Percentiles rank a stretch among this genome's conserved stretches.
phyloP scores from a whole-genome alignment of 2,888 invertebrate species.

The Hydraecia micacea region DNA sequence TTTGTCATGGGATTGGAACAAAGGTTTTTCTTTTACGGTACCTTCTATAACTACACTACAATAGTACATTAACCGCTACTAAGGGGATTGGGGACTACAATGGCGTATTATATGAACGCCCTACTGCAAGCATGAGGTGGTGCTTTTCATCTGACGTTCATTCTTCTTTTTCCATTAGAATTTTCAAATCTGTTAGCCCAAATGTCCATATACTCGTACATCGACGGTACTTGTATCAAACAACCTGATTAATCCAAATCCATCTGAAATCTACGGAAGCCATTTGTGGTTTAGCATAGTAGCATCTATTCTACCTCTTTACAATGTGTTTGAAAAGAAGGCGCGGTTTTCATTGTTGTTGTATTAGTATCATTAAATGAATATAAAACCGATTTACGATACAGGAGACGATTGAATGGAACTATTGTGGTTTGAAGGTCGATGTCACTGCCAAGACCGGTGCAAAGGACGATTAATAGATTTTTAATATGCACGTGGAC shows the following conservation, averaged over 20 bases:
- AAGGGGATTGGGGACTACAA: background rate
- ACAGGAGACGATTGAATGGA: slow-evolving; percentile 76
- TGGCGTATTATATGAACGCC: background rate
- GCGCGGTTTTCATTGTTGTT: slow-evolving; percentile 80
- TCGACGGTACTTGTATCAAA: slow-evolving; percentile 13
- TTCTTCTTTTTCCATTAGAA: background rate
- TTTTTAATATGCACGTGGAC: slow-evolving; percentile 49
- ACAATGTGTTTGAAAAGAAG: slow-evolving; percentile 77
- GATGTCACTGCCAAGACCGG: slow-evolving; percentile 84
- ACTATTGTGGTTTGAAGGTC: slow-evolving; percentile 79
- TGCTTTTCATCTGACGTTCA: background rate
- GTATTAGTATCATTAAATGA: slow-evolving; percentile 82
- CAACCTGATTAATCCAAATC: slow-evolving; percentile 40
- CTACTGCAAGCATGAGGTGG: background rate
- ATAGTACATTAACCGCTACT: background rate
- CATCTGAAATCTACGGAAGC: slow-evolving; percentile 74
- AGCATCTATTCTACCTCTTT: slow-evolving; percentile 73
- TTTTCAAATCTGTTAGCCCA: background rate
- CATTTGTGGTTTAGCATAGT: slow-evolving; percentile 77
- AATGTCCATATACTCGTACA: background rate
- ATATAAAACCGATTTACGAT: slow-evolving; percentile 84
- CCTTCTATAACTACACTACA: background rate
- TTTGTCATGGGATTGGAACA: slow-evolving; percentile 26
- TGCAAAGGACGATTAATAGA: slow-evolving; percentile 64
- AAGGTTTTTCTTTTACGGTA: slow-evolving; percentile 1